Conservation (phyloP, 2,113 vertebrate genomes). For the Megaleporinus macrocephalus region DNA sequence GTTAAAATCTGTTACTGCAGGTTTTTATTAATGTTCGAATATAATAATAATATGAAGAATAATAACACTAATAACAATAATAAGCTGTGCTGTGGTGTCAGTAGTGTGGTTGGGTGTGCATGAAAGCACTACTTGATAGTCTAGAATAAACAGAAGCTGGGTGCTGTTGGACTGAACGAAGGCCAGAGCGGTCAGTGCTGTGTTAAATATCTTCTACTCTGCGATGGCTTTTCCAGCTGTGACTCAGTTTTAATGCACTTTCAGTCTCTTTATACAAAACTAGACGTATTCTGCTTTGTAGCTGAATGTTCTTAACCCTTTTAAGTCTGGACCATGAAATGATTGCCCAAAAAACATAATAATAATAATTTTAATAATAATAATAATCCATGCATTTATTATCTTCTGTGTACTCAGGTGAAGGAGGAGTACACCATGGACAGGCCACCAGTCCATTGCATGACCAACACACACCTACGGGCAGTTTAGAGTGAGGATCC, state of each 20-base stretch:
- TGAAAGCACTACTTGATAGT: not conserved
- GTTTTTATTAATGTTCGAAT: not conserved
- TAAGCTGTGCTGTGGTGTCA: not conserved
- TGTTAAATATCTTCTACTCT: not conserved
- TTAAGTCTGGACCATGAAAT: no score
- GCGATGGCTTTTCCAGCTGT: not conserved
- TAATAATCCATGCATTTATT: no score
- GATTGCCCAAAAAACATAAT: no score
- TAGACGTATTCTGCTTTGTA: no score
- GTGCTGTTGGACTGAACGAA: not conserved
- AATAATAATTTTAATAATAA: no score
- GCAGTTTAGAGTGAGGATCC: no score
- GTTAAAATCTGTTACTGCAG: slow-evolving; percentile 1
- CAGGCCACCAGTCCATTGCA: no score
- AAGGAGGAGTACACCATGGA: no score
- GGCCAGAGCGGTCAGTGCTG: not conserved
- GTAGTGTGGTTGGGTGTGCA: not conserved
- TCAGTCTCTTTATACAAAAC: not conserved
- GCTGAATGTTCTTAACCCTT: no score
- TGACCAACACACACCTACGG: no score
- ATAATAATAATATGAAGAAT: no score
- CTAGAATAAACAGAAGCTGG: not conserved
- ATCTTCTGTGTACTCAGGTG: no score
- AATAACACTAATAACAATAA: not conserved
- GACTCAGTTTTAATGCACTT: not conserved